These are phyloP conservation scores for Apolygus lucorum DNA, from an alignment of 1,140 invertebrate species.

Conservation along the genomic window DNA sequence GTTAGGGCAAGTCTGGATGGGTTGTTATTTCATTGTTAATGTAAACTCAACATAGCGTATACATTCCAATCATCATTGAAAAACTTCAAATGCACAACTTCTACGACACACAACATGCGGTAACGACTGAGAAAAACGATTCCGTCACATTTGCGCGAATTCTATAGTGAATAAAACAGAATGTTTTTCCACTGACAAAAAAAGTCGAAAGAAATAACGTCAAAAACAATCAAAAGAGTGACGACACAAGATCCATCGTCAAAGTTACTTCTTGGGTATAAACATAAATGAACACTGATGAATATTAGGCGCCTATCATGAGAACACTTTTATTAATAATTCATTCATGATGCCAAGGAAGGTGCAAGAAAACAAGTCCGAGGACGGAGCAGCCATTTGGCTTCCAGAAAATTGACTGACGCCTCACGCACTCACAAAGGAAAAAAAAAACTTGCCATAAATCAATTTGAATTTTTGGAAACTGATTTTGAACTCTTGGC, in stretches of 20 bases:
- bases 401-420: too few relatives aligned
- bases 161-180: background rate
- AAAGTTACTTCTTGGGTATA: too few relatives aligned
- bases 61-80: background rate
- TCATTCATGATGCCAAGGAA: too few relatives aligned
- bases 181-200: background rate
- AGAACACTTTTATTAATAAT: too few relatives aligned
- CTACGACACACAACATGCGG: background rate
- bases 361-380: too few relatives aligned
- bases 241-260: background rate
- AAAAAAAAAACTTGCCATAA: background rate
- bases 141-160: background rate
- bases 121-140: background rate
- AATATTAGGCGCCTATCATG: too few relatives aligned
- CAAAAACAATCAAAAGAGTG: background rate
- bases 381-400: too few relatives aligned
- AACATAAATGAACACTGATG: too few relatives aligned
- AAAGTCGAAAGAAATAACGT: background rate
- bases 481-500: too few relatives aligned
- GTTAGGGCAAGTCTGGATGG: conserved; percentile 11
- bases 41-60: conserved; percentile 10
- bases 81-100: background rate
- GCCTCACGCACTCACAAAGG: too few relatives aligned
- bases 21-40: conserved; percentile 4
- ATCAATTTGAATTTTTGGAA: background rate